A percentile compares a stretch with the other conserved stretches of the same genome.
These are phyloP conservation scores for Drosophila pruinosa DNA, from an alignment of 1,140 invertebrate genomes.

Conservation along the genomic window DNA sequence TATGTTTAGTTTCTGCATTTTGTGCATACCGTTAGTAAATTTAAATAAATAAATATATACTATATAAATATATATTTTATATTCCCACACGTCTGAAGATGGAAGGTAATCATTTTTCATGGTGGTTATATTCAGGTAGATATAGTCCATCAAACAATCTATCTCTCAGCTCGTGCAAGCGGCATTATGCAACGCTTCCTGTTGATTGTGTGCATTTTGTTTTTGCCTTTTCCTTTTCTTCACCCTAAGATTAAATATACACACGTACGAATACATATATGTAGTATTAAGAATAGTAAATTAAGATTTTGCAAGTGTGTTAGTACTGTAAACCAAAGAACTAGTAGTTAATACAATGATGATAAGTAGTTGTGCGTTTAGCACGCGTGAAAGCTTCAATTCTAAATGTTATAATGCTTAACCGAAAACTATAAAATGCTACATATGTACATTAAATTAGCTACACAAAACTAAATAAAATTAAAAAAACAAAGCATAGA, in stretches of 20 bases:
- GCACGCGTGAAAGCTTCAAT: not conserved
- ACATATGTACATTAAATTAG: not conserved
- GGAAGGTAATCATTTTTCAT: not conserved
- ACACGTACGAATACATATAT: too few relatives aligned
- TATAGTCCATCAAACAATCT: not conserved
- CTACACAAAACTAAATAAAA: not conserved
- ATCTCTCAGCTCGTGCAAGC: too few relatives aligned
- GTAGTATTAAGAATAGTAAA: too few relatives aligned
- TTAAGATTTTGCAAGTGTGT: too few relatives aligned
- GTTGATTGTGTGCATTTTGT: not conserved
- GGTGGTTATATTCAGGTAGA: constrained; percentile 3
- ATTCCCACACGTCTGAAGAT: not conserved
- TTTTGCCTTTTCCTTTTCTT: too few relatives aligned
- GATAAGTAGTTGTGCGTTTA: not conserved
- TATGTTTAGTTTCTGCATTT: not conserved
- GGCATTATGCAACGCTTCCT: not conserved
- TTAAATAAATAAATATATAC: too few relatives aligned
- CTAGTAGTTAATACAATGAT: not conserved
- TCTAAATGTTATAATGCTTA: not conserved
- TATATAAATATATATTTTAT: not conserved
- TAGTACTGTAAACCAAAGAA: too few relatives aligned
- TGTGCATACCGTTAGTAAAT: not conserved
- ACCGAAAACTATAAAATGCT: not conserved
- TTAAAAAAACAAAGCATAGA: not conserved
- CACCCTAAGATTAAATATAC: too few relatives aligned